These are phyloP conservation scores for Tholera decimalis DNA, from an alignment of 2,888 invertebrate genomes.

Conservation along the genomic window DNA sequence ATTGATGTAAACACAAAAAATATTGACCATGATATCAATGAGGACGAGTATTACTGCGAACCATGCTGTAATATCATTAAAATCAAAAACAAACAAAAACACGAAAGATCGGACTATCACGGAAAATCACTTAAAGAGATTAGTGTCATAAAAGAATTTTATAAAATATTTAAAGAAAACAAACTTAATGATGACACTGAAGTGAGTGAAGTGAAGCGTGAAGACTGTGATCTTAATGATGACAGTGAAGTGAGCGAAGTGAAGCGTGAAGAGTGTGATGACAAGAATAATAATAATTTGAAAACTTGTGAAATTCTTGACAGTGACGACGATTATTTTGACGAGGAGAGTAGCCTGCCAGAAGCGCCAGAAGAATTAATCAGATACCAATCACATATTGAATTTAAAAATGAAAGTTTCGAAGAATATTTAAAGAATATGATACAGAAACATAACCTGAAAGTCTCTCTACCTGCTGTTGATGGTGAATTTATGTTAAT, in stretches of 20 bases:
- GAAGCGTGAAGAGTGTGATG: too few relatives aligned
- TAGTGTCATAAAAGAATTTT: slow-evolving; percentile 18
- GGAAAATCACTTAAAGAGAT: slow-evolving; percentile 10
- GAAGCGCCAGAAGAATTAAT: background rate
- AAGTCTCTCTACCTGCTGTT: background rate
- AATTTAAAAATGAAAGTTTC: background rate
- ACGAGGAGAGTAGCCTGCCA: background rate
- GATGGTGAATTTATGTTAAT: slow-evolving; percentile 13
- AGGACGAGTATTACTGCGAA: slow-evolving; percentile 27
- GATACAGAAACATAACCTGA: slow-evolving; percentile 12
- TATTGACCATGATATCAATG: background rate
- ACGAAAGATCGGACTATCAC: slow-evolving; percentile 36
- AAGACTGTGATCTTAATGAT: background rate
- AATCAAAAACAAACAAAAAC: slow-evolving; percentile 24
- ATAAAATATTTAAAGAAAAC: slow-evolving; percentile 17
- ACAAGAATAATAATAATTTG: background rate
- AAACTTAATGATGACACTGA: background rate
- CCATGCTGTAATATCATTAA: slow-evolving; percentile 41
- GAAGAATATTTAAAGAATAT: slow-evolving; percentile 26
- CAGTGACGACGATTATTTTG: background rate
- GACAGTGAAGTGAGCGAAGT: background rate
- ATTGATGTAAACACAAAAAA: slow-evolving; percentile 24
- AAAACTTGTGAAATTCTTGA: background rate
- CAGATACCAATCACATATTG: background rate
- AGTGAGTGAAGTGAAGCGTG: background rate